Evolutionary conservation across 2,888 invertebrate species (phyloP), one percentile per base, ranked within the genome.

Genomic region (Zhuqinia jingwanae): DNA sequence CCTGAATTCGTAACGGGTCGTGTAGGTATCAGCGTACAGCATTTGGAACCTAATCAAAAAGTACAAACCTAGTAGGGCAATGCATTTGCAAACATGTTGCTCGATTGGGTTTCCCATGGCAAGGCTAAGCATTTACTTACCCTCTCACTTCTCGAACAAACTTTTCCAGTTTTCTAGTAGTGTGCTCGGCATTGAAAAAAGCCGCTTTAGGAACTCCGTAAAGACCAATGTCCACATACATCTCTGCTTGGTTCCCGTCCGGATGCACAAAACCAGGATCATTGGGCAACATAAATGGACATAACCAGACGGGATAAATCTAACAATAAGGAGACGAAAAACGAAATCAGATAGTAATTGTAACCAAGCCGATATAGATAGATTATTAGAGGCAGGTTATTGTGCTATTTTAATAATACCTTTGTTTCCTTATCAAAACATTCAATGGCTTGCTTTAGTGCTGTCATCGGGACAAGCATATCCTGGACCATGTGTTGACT

Each of bases 261-360:
- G 95, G 94, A 91, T 94, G 95, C 80, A 97, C 93, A 93, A 96
- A 94, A 0, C 97, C 97, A 0, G 96, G 96, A 87, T 94, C 92
- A 88, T 94, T 93, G 78, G 94, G 94, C 87, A 97, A 92, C 91
- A 94, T 94, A 92, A 96, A 96, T 0, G 97, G 96, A 91, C 97
- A 97, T 88, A 97, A 91, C 96, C 97, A 97, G 2, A 97, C 92
- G 0, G 97, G 97, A 91, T 96, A 97, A 45, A 96, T 94, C 95
- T 96, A n/a, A n/a, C n/a, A n/a, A n/a, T n/a, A n/a, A n/a, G n/a
- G n/a, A n/a, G n/a, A n/a, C n/a, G n/a, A n/a, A n/a, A n/a, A n/a
- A n/a, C n/a, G n/a, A n/a, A n/a, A n/a, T n/a, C n/a, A n/a, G n/a
- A n/a, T n/a, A n/a, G n/a, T n/a, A n/a, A n/a, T n/a, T n/a, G n/a